Conservation (phyloP, 2,797 vertebrate species). For the Kryptopterus vitreolus region DNA sequence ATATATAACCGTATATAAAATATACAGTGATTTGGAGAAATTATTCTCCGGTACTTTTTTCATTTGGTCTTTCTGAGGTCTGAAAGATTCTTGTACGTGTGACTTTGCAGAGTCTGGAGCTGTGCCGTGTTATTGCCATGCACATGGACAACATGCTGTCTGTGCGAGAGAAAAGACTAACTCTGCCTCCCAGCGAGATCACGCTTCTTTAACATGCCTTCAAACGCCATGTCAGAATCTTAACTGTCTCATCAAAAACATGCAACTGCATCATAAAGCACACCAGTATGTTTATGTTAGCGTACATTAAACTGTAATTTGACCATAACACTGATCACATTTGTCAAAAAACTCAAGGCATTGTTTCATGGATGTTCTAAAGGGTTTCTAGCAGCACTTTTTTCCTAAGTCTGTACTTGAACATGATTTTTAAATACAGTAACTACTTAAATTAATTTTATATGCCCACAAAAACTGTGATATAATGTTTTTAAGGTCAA, state of each 20-base stretch:
- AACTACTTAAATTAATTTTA: slow-evolving; percentile 33
- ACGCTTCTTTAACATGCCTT: slow-evolving; percentile 82
- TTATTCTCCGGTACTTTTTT: not conserved
- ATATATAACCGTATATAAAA: too few species aligned
- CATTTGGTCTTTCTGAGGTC: not conserved
- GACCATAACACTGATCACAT: not conserved
- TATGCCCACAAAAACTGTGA: slow-evolving; percentile 25
- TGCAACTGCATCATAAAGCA: not conserved
- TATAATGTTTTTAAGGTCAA: not conserved
- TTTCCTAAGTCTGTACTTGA: not conserved
- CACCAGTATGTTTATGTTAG: slow-evolving; percentile 4
- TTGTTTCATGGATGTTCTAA: slow-evolving; percentile 6
- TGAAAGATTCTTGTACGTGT: slow-evolving; percentile 41
- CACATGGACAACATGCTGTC: slow-evolving; percentile 91
- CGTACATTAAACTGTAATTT: not conserved
- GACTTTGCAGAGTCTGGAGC: slow-evolving; percentile 84
- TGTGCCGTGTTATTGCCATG: slow-evolving; percentile 89
- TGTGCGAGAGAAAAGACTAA: slow-evolving; percentile 87
- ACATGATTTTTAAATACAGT: not conserved
- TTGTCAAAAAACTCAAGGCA: not conserved
- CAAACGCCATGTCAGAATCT: slow-evolving; percentile 19
- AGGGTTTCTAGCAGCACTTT: not conserved
- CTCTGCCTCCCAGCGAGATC: slow-evolving; percentile 94
- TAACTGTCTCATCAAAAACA: not conserved
- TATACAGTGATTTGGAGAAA: not conserved